Conservation (phyloP, 2,888 invertebrate species). For the Anticlea derivata region DNA sequence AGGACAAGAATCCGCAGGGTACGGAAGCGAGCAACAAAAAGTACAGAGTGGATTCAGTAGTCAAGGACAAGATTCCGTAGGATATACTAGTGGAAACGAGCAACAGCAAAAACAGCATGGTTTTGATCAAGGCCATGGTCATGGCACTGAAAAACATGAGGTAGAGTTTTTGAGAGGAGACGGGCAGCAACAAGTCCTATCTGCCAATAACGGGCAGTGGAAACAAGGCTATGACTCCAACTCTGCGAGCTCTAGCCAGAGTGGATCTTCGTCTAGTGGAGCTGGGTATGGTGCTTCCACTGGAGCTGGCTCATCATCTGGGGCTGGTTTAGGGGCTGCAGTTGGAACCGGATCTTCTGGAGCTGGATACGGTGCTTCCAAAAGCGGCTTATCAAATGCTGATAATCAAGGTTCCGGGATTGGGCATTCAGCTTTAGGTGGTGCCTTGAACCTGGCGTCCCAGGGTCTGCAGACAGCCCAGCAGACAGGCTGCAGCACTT, state of each 20-base stretch:
- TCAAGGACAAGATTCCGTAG: constrained; percentile 1
- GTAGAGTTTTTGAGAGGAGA: neutral
- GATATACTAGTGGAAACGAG: constrained; percentile 12
- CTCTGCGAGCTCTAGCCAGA: constrained; percentile 20
- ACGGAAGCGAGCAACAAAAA: constrained; percentile 17
- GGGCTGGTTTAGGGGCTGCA: too few relatives aligned
- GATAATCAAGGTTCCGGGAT: constrained; percentile 7
- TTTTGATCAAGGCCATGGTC: too few relatives aligned
- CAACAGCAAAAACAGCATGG: constrained; percentile 16
- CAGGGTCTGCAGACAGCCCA: constrained; percentile 34
- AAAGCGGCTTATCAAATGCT: constrained; percentile 6
- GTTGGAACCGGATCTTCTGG: constrained; percentile 4
- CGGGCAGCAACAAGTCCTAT: constrained; percentile 17
- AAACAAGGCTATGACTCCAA: constrained; percentile 6
- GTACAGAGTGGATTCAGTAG: constrained; percentile 9
- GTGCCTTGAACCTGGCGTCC: constrained; percentile 36
- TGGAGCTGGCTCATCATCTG: constrained; percentile 6
- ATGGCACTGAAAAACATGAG: constrained; percentile 8
- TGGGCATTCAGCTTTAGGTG: constrained; percentile 24
- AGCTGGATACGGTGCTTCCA: neutral
- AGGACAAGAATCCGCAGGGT: neutral
- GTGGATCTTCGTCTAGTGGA: constrained; percentile 6
- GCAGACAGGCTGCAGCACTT: constrained; percentile 48
- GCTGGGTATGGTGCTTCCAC: constrained; percentile 2
- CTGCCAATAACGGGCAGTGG: constrained; percentile 16